phyloP scores from a whole-genome alignment of 1,140 invertebrate genomes.

The Diachasmimorpha longicaudata region DNA sequence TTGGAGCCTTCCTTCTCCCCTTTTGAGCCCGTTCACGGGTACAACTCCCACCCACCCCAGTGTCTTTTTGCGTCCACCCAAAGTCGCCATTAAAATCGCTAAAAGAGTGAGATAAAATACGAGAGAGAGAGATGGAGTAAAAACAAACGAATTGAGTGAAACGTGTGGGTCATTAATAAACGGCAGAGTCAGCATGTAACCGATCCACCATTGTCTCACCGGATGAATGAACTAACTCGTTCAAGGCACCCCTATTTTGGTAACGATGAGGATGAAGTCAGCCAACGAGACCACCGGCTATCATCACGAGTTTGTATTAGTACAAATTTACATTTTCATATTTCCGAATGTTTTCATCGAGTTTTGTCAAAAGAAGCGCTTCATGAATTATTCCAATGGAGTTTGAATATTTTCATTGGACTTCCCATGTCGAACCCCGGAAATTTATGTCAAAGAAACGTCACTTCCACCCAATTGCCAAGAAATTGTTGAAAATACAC shows the following conservation, averaged over 20 bases:
- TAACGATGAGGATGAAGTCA: slow-evolving; percentile 6
- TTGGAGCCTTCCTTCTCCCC: slow-evolving; percentile 43
- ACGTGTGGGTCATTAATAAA: slow-evolving; percentile 53
- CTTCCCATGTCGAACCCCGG: no score
- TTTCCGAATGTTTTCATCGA: background rate
- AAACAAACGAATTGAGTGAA: slow-evolving; percentile 12
- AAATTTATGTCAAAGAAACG: no score
- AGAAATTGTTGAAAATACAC: no score
- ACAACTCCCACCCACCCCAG: background rate
- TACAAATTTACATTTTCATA: background rate
- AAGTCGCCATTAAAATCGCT: slow-evolving; percentile 30
- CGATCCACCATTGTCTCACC: slow-evolving; percentile 50
- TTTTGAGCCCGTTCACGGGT: slow-evolving; percentile 13
- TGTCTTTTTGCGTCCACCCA: slow-evolving; percentile 16
- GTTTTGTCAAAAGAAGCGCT: background rate
- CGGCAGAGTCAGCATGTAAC: slow-evolving; percentile 46
- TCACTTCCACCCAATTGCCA: no score
- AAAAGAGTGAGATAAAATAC: background rate
- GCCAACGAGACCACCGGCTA: background rate
- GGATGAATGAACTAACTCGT: slow-evolving; percentile 50
- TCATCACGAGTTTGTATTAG: background rate
- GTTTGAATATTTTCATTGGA: no score
- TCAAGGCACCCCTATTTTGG: slow-evolving; percentile 14
- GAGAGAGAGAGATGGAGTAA: background rate
- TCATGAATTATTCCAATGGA: background rate